Evolutionary conservation across 1,140 invertebrate species (phyloP), one percentile per base, ranked within the genome.

Genomic region (Drosophila ercepeae): DNA sequence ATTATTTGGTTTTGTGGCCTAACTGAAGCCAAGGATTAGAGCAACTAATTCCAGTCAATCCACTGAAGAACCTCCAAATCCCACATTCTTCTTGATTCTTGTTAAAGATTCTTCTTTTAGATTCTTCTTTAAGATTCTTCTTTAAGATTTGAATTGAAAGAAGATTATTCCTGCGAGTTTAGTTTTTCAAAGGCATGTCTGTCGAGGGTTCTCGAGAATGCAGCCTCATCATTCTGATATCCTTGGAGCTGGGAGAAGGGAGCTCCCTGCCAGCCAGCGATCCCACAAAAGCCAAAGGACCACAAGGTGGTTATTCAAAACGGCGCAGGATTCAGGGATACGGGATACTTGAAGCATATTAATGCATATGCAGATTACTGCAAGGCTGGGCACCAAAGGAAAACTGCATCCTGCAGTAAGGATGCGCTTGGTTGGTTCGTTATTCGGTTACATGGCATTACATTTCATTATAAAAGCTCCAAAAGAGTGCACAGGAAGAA

Each of bases 331-430:
- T 21, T 11, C 23, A 23, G 49, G 21, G 61, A 71, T 79, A 39
- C 49, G 48, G 48, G 57, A 75, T 72, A 45, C 73, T 68, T 71
- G 79, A 75, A 54, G 78, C 79, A 78, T 84, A 84, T 84, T 83
- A 84, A 84, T 83, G 79, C 75, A 84, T 72, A 79, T 78, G 64
- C 54, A 81, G 75, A 81, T 81, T 76, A 82, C 61, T 77, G 67
- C 16, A 49, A 51, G 16, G 11, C 34, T 34, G 27, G 25, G 42
- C 65, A 57, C 29, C 54, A 70, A 78, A 34, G 53, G 46, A 53
- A 53, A 49, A 44, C 44, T 55, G 54, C 27, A 58, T 42, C 44
- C 18, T 39, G 51, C 41, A 39, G 46, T n/a, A n/a, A n/a, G 21
- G 46, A 36, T 69, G 60, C 54, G 76, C 68, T 86, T 86, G 82